phyloP scores from a whole-genome alignment of 2,888 invertebrate species.

The Autographa gamma region DNA sequence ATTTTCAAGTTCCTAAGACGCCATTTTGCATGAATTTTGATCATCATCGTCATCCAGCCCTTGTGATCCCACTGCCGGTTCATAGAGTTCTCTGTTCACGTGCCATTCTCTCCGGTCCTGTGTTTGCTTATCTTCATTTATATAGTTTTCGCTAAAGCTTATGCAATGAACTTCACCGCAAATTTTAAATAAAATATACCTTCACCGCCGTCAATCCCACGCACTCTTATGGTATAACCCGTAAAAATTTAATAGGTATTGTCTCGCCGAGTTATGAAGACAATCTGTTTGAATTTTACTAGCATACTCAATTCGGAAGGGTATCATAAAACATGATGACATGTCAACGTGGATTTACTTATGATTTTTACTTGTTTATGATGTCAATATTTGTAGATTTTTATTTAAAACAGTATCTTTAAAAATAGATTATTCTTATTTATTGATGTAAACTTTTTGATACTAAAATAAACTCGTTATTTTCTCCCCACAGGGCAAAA shows the following conservation, averaged over 20 bases:
- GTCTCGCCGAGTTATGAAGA: conserved; percentile 16
- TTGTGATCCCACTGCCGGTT: too few relatives aligned
- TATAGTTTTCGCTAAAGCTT: neutral
- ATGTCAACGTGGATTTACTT: conserved; percentile 37
- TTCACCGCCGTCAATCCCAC: neutral
- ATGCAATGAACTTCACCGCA: neutral
- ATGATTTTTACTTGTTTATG: conserved; percentile 29
- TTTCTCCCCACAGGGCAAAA: too few relatives aligned
- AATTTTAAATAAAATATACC: conserved; percentile 9
- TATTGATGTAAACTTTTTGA: too few relatives aligned
- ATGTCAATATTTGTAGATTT: neutral
- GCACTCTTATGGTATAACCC: neutral
- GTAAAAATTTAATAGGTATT: conserved; percentile 8
- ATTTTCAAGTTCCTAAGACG: too few relatives aligned
- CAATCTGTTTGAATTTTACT: conserved; percentile 7
- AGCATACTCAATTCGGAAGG: conserved; percentile 7
- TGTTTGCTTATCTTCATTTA: too few relatives aligned
- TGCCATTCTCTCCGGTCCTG: too few relatives aligned
- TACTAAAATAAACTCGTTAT: too few relatives aligned
- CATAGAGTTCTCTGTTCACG: too few relatives aligned
- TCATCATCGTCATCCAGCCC: too few relatives aligned
- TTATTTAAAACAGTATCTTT: too few relatives aligned
- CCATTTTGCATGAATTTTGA: too few relatives aligned
- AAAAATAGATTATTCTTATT: too few relatives aligned
- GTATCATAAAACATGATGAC: conserved; percentile 30